phyloP scores from a whole-genome alignment of 1,140 invertebrate species.

The Lerema accius region DNA sequence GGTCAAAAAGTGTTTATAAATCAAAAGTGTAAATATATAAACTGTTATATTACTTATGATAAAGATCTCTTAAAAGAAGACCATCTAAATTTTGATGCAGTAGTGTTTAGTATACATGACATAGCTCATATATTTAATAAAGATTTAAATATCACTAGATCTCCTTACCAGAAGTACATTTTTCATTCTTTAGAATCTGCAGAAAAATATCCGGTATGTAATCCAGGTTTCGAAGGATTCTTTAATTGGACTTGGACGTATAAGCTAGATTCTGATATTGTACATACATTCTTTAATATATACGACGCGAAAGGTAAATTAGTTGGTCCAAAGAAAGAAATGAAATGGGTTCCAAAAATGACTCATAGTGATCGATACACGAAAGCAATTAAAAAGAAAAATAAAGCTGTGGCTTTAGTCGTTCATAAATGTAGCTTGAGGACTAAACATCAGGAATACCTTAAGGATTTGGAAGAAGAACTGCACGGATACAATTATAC shows the following conservation, averaged over 20 bases:
- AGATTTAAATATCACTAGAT: conserved; percentile 48
- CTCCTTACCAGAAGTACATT: conserved; percentile 60
- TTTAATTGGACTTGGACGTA: conserved; percentile 73
- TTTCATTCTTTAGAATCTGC: conserved; percentile 59
- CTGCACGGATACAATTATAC: conserved; percentile 57
- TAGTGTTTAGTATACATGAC: conserved; percentile 56
- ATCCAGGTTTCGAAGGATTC: conserved; percentile 58
- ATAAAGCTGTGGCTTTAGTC: conserved; percentile 64
- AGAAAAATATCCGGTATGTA: conserved; percentile 53
- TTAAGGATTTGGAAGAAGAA: conserved; percentile 57
- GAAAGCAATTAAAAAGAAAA: conserved; percentile 50
- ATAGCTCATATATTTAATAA: conserved; percentile 39
- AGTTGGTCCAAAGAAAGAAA: conserved; percentile 54
- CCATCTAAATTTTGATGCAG: conserved; percentile 57
- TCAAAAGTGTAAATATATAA: conserved; percentile 61
- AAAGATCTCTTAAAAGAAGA: conserved; percentile 45
- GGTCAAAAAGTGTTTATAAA: conserved; percentile 62
- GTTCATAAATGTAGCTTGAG: conserved; percentile 58
- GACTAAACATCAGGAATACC: conserved; percentile 52
- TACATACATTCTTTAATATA: conserved; percentile 63
- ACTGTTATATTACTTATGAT: conserved; percentile 65
- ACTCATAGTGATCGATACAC: conserved; percentile 42
- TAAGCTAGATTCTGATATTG: conserved; percentile 64
- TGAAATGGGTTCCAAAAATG: conserved; percentile 55
- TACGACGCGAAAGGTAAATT: conserved; percentile 47